Evolutionary conservation across 2,888 invertebrate species (phyloP).

Genomic region (Tuta absoluta): DNA sequence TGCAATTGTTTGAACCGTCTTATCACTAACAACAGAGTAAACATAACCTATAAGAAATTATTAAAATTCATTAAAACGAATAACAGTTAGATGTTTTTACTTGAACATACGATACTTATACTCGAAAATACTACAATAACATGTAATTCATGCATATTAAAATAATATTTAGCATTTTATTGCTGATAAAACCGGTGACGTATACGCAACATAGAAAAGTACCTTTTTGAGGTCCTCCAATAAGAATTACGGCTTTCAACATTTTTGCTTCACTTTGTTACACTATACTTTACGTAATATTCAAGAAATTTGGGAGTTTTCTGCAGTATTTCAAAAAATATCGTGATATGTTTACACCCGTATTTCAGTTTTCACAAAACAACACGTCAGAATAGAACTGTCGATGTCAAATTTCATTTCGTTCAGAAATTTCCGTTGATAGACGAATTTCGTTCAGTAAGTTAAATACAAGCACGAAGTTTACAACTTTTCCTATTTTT

Average conservation of each 20-base stretch:
- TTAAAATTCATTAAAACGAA: neutral
- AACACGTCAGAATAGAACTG: slow-evolving; percentile 11
- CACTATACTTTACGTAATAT: neutral
- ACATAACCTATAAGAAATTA: slow-evolving; percentile 16
- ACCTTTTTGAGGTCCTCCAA: slow-evolving; percentile 98
- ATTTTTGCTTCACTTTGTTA: slow-evolving; percentile 56
- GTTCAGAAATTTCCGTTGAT: neutral
- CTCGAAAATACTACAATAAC: neutral
- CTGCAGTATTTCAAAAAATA: neutral
- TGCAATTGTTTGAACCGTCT: neutral
- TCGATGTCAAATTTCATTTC: neutral
- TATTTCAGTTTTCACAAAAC: neutral
- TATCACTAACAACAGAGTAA: neutral
- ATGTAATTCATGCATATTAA: slow-evolving; percentile 15
- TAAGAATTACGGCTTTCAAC: slow-evolving; percentile 93
- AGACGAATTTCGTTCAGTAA: neutral
- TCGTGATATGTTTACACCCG: neutral
- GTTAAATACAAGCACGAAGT: too few species aligned
- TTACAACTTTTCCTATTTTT: too few species aligned
- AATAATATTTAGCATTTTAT: neutral
- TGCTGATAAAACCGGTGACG: slow-evolving; percentile 53
- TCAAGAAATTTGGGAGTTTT: neutral
- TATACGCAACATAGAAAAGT: slow-evolving; percentile 39
- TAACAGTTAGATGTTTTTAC: neutral
- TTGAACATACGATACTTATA: neutral